Percentiles rank a stretch among this genome's conserved stretches.
Conservation (phyloP, 2,113 vertebrate species). For the Festucalex cinctus region DNA sequence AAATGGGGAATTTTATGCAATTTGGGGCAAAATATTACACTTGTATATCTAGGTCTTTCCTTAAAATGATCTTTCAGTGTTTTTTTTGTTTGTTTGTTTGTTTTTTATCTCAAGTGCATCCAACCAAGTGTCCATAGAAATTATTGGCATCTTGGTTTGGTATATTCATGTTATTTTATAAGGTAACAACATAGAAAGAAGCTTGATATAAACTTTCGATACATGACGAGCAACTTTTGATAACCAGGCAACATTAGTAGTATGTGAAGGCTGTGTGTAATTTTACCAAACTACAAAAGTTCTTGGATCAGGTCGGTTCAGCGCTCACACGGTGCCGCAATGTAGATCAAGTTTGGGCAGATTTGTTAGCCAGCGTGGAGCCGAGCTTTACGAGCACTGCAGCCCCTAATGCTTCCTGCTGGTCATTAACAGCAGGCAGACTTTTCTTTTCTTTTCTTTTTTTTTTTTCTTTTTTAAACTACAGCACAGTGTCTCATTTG, state of each 20-base stretch:
- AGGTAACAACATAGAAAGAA: too few relatives aligned
- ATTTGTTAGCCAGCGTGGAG: slow-evolving; percentile 54
- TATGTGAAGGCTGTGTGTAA: background rate
- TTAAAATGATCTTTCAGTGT: too few relatives aligned
- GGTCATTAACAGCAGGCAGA: slow-evolving; percentile 87
- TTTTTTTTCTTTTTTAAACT: slow-evolving; percentile 68
- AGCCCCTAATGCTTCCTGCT: slow-evolving; percentile 83
- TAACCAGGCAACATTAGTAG: background rate
- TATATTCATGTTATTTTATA: too few relatives aligned
- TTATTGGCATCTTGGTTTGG: too few relatives aligned
- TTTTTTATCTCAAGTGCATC: too few relatives aligned
- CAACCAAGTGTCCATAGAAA: too few relatives aligned
- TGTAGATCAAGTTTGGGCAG: slow-evolving; percentile 28
- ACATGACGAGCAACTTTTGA: background rate
- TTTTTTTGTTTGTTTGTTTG: too few relatives aligned
- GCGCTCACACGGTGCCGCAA: slow-evolving; percentile 16
- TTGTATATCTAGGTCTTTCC: too few relatives aligned
- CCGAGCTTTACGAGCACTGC: slow-evolving; percentile 69
- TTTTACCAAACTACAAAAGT: background rate
- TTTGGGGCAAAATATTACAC: too few relatives aligned
- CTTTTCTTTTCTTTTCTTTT: slow-evolving; percentile 63
- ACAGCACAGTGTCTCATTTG: slow-evolving; percentile 72
- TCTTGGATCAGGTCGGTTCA: background rate
- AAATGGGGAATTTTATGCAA: too few relatives aligned
- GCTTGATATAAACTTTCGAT: background rate